Evolutionary conservation across 2,888 invertebrate species (phyloP).

Genomic region (Yponomeuta evonymella): DNA sequence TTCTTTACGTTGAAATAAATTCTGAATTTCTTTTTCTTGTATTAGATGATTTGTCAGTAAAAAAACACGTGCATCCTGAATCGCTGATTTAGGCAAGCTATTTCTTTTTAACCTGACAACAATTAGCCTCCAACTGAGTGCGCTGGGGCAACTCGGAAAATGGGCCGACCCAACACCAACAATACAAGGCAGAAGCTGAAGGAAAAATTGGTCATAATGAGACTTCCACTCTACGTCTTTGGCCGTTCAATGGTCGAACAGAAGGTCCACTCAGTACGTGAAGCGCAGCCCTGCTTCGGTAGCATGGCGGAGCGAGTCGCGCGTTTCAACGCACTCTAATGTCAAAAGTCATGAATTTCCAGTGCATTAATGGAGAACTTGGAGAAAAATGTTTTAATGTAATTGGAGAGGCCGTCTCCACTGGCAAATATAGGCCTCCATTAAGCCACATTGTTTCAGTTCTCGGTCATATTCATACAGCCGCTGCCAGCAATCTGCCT

Average conservation of each 20-base stretch:
- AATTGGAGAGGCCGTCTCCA: too few relatives aligned
- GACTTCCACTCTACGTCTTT: constrained; percentile 42
- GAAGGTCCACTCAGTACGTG: constrained; percentile 35
- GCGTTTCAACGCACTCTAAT: too few relatives aligned
- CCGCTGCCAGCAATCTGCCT: too few relatives aligned
- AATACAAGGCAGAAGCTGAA: constrained; percentile 55
- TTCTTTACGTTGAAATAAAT: not conserved
- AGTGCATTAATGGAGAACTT: too few relatives aligned
- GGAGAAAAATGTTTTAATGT: too few relatives aligned
- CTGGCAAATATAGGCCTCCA: too few relatives aligned
- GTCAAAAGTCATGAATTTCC: too few relatives aligned
- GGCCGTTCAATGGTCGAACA: constrained; percentile 35
- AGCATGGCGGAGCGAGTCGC: too few relatives aligned
- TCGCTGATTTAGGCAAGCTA: not conserved
- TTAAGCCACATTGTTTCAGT: too few relatives aligned
- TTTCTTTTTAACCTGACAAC: not conserved
- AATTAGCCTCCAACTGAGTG: not conserved
- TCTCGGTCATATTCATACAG: too few relatives aligned
- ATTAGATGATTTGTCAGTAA: too few relatives aligned
- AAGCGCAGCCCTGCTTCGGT: not conserved
- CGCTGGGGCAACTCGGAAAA: constrained; percentile 29
- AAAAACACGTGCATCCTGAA: not conserved
- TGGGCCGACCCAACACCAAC: constrained; percentile 57
- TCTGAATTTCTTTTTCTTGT: not conserved
- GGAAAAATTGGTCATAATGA: constrained; percentile 74